Evolutionary conservation across 1,140 invertebrate species (phyloP).

Genomic region (Frieseomelitta varia): DNA sequence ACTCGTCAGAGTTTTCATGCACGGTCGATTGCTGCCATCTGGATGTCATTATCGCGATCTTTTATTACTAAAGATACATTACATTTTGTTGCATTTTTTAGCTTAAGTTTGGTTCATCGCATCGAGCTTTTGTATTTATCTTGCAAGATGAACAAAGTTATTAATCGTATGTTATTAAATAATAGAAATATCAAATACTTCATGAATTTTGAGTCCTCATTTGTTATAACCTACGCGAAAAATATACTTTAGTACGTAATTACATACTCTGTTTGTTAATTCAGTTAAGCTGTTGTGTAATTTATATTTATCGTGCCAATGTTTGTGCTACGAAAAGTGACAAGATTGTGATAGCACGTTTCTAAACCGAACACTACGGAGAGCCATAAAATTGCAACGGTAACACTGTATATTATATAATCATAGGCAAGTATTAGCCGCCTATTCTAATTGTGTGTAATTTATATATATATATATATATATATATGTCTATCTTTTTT

Average conservation of each 20-base stretch:
- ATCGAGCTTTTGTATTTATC: not conserved
- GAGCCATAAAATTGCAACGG: too few relatives aligned
- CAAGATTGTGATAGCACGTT: too few relatives aligned
- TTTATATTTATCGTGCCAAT: too few relatives aligned
- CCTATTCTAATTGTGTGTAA: not conserved
- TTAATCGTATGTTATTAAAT: too few relatives aligned
- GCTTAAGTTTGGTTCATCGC: too few relatives aligned
- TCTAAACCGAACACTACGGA: too few relatives aligned
- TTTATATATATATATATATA: too few relatives aligned
- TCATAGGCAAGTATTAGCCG: not conserved
- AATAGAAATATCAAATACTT: not conserved
- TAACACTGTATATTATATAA: not conserved
- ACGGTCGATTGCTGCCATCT: not conserved
- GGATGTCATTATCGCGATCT: not conserved
- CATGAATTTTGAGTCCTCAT: not conserved
- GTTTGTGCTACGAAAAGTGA: too few relatives aligned
- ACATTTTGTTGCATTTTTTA: not conserved
- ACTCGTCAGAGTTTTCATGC: slow-evolving; percentile 1
- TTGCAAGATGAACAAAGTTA: not conserved
- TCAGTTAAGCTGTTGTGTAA: not conserved
- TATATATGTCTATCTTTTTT: not conserved
- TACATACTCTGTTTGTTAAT: not conserved
- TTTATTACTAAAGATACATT: not conserved
- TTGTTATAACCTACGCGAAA: not conserved
- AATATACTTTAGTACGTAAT: not conserved